Evolutionary conservation across 2,888 invertebrate genomes (phyloP), one percentile per base, ranked within the genome.

Genomic region (Cheilosia soror): DNA sequence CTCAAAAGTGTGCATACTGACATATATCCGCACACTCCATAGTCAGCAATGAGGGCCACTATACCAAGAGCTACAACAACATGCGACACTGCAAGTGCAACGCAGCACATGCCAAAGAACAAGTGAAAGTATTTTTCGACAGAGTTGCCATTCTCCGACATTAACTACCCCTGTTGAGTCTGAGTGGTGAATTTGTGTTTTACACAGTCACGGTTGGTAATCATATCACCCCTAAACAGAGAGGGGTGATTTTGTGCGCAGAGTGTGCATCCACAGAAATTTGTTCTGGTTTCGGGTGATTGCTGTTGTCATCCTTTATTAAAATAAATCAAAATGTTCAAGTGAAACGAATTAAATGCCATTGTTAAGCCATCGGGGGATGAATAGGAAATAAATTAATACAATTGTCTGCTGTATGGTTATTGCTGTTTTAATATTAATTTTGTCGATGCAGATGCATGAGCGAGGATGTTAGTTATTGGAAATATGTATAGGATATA

Each of bases 241-340:
- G 49, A 76, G 80, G 84, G 84, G 80, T 85, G 80, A 76, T 60
- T 65, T 20, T 33, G 33, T 55, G 47, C 13, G 15, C 13, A 62
- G 25, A 76, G 47, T 76, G 71, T 71, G 76, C 62, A 76, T 62
- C 33, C 44, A 84, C 80, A 49, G 29, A 40, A 85, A 85, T 85
- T 85, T 72, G 85, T 76, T 81, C 60, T 85, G 81, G 85, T 81
- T 71, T 20, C 58, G 72, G 51, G 20, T 25, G n/a, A 33, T 60
- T 33, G 42, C 57, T 51, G 55, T 20, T 63, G 62, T 83, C 83
- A 73, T 69, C 80, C 80, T 80, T 42, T 66, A 62, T 81, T 72
- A 72, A 76, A 68, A 85, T 85, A 85, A 85, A 85, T 85, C 85
- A 85, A 72, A 85, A 85, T 63, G 42, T 81, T 53, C 66, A 62